Evolutionary conservation across 2,888 invertebrate species (phyloP).

Genomic region (Thera obeliscata): DNA sequence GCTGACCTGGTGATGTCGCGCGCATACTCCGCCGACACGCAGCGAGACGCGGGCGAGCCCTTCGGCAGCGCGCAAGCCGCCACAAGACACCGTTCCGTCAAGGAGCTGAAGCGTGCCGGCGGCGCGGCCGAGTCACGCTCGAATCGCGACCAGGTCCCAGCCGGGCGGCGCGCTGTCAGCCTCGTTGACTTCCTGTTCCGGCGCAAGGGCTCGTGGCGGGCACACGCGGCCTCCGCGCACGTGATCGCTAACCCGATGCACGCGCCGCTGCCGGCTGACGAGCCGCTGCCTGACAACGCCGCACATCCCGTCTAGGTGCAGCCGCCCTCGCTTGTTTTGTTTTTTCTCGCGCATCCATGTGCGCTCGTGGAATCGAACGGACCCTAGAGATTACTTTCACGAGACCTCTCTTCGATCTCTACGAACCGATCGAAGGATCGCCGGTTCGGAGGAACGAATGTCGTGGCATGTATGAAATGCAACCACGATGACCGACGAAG

Average conservation of each 20-base stretch:
- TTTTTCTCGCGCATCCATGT: conserved; percentile 1
- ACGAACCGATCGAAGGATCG: not conserved
- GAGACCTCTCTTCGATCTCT: not conserved
- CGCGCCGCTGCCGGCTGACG: conserved; percentile 44
- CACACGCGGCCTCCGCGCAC: conserved; percentile 45
- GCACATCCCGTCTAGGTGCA: conserved; percentile 52
- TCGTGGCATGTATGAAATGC: not conserved
- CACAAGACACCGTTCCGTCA: conserved; percentile 48
- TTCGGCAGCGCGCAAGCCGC: not conserved
- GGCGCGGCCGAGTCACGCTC: conserved; percentile 48
- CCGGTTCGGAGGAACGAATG: not conserved
- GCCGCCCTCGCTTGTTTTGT: not conserved
- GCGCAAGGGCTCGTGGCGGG: conserved; percentile 43
- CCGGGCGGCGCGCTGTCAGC: conserved; percentile 55
- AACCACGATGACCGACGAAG: too few relatives aligned
- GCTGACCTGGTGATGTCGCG: conserved; percentile 57
- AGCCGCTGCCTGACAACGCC: conserved; percentile 25
- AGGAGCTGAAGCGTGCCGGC: conserved; percentile 48
- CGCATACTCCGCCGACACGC: conserved; percentile 60
- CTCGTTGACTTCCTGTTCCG: conserved; percentile 59
- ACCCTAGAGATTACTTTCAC: not conserved
- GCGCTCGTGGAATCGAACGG: not conserved
- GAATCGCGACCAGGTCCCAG: not conserved
- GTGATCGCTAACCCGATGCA: conserved; percentile 76
- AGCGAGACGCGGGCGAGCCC: conserved; percentile 35